phyloP scores from a whole-genome alignment of 35 echinoderm and acorn worm species.

The Lytechinus pictus region DNA sequence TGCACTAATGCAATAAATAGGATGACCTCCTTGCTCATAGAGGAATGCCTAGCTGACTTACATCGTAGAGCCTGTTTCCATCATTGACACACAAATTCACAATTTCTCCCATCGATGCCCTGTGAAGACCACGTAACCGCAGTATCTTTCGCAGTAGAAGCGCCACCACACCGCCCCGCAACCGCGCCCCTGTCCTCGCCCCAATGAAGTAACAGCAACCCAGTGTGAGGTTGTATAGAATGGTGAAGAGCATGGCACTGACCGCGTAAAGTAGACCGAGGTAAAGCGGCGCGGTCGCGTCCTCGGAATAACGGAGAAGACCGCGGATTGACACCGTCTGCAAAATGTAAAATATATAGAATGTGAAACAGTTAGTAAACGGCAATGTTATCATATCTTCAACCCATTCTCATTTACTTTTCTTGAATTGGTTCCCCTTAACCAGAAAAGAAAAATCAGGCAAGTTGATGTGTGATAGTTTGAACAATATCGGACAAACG shows the following conservation, averaged over 20 bases:
- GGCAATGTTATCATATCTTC: too few species aligned
- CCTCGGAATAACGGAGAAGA: not conserved
- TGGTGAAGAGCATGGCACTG: not conserved
- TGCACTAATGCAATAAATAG: too few species aligned
- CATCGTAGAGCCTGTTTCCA: conserved; percentile 34
- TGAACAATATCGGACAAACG: too few species aligned
- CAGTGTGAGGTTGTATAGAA: not conserved
- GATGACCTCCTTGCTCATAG: too few species aligned
- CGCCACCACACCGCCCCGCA: conserved; percentile 11
- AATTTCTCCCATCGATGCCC: conserved; percentile 44
- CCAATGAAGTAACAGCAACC: not conserved
- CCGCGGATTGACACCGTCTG: conserved; percentile 6
- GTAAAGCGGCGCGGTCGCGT: not conserved
- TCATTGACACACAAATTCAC: conserved; percentile 44
- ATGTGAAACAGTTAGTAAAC: too few species aligned
- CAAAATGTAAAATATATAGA: too few species aligned
- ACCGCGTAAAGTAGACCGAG: conserved; percentile 6
- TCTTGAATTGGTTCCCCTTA: too few species aligned
- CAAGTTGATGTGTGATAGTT: too few species aligned
- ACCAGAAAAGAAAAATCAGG: not conserved
- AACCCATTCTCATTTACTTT: too few species aligned
- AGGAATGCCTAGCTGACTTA: not conserved
- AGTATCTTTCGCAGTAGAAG: conserved; percentile 22
- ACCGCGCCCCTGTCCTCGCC: not conserved
- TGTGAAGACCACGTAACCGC: conserved; percentile 37